Percentiles rank a stretch among this genome's conserved stretches.
Conservation (phyloP, 2,113 vertebrate genomes). For the human (Homo sapiens) region GRCh38 chr1:51888501-51889000, state of each 20-base stretch:
- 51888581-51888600: no score
- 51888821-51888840: background rate
- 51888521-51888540: no score
- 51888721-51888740: background rate
- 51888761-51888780: background rate
- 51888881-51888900: background rate
- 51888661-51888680: conserved; percentile 17
- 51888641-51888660: background rate
- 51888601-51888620: background rate
- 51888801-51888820: background rate
- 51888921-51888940: no score
- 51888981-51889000: no score
- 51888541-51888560: no score
- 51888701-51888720: conserved; percentile 8
- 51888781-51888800: background rate
- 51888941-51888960: no score
- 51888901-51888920: no score
- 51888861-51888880: background rate
- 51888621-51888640: background rate
- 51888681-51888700: background rate
- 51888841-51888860: background rate
- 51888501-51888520: no score
- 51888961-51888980: no score
- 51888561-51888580: no score
- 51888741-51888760: background rate